A percentile compares a stretch with the other conserved stretches of the same genome.
Conservation (phyloP, 2,797 vertebrate genomes). For the Peromyscus aztecus region DNA sequence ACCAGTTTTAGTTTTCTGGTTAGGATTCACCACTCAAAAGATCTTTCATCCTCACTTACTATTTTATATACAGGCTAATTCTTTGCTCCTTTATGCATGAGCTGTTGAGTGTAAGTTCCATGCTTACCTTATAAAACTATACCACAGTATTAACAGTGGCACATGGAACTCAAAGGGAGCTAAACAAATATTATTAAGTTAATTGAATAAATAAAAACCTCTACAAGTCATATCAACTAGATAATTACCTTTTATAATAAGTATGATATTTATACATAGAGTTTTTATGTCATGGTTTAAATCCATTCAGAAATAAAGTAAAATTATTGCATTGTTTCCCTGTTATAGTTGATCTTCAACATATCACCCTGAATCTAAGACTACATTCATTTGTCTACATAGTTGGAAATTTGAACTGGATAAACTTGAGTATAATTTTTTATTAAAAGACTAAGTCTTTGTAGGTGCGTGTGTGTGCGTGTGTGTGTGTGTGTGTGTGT, state of each 20-base stretch:
- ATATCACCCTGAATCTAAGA: neutral
- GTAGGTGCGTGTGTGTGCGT: neutral
- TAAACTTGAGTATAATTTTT: neutral
- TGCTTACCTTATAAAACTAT: neutral
- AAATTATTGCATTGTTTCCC: neutral
- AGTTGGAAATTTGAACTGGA: neutral
- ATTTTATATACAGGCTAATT: neutral
- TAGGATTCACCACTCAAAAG: neutral
- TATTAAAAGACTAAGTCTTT: neutral
- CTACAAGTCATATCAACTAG: neutral
- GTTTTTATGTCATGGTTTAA: neutral
- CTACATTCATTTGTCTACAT: neutral
- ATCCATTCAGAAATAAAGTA: conserved; percentile 8
- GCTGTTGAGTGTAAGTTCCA: neutral
- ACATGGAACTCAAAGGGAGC: neutral
- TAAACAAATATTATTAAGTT: neutral
- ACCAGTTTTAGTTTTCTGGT: neutral
- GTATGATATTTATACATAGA: neutral
- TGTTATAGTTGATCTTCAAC: neutral
- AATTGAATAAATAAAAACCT: neutral
- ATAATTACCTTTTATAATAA: neutral
- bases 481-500: neutral
- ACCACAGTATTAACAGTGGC: neutral
- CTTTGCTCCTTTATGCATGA: neutral
- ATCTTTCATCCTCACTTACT: neutral